Base-by-base conservation (phyloP, 2,113 vertebrate genomes). In the Clarias batrachus region DNA sequence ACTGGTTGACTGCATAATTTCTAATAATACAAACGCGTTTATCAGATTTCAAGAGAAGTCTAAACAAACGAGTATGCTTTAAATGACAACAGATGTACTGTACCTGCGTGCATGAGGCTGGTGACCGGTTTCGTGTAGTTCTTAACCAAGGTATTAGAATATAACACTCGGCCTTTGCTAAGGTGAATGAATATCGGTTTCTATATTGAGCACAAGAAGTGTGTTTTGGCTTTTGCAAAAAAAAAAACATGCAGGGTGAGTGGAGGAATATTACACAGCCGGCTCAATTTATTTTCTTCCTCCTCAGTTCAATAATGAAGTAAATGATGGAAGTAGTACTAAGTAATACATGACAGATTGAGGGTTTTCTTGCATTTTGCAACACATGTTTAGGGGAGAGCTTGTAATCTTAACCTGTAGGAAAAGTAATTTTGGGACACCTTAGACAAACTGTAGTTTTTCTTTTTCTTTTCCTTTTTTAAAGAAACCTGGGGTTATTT, bases 81-180 rank as follows among this genome's bases (percentile, higher is more conserved):
- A 16, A 57, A 27, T 65, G 3, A 65, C 33, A 60, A 37, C 3
- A 23, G 48, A 48, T 48, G 48, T 48, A 48, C 48, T 30, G 66
- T 86, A 91, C 87, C 88, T 25, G 85, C 82, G 19, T 88, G 87
- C 74, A 87, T 62, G 70, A 86, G 54, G 5, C 81, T 80, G 70
- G 81, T 76, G n/a, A 87, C 21, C n/a, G 88, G 81, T 60, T 84
- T 86, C 56, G 30, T 63, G 54, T 84, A 85, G 33, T 68, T 68
- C 66, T 88, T n/a, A 57, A 84, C 81, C 81, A 88, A 86, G 30
- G 25, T n/a, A 14, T 74, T 73, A 33, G 89, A 84, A 59, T 57
- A 83, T 59, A 90, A 37, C 14, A 37, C 56, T 8, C 74, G 0
- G 66, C 66, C 86, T 41, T 65, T 57, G 57, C 86, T 78, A 21